phyloP scores from a whole-genome alignment of 2,113 vertebrate species.

The Hymenochirus boettgeri region DNA sequence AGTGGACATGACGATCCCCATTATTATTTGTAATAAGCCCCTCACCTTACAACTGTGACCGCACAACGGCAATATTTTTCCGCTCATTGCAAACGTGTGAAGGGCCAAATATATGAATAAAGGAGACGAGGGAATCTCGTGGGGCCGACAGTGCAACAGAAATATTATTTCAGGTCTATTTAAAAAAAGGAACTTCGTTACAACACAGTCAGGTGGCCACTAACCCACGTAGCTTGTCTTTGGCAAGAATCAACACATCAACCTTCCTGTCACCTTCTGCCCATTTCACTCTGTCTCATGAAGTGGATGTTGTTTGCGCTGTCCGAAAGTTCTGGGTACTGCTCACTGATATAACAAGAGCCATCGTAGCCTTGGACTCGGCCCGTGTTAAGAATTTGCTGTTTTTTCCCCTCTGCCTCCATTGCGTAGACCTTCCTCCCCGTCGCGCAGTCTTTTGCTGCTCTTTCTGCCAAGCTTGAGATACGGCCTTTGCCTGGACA shows the following conservation, averaged over 20 bases:
- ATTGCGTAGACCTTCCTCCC: constrained; percentile 88
- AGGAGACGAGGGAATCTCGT: constrained; percentile 65
- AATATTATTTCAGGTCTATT: constrained; percentile 59
- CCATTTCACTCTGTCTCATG: constrained; percentile 98
- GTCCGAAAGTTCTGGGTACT: constrained; percentile 96
- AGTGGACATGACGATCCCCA: constrained; percentile 54
- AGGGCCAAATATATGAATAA: constrained; percentile 68
- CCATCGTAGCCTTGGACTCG: constrained; percentile 92
- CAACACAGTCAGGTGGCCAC: constrained; percentile 84
- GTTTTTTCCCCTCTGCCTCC: constrained; percentile 94
- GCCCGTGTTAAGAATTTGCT: constrained; percentile 85
- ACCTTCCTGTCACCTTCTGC: constrained; percentile 95
- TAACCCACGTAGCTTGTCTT: constrained; percentile 95
- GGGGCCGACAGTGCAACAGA: constrained; percentile 79
- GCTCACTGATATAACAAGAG: constrained; percentile 90
- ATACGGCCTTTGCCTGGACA: constrained; percentile 83
- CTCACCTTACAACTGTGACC: constrained; percentile 58
- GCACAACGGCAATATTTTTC: constrained; percentile 68
- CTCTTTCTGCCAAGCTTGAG: constrained; percentile 83
- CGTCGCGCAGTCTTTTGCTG: constrained; percentile 89
- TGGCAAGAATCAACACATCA: constrained; percentile 84
- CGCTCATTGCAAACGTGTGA: constrained; percentile 70
- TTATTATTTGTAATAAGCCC: constrained; percentile 49
- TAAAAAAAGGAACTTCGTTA: constrained; percentile 64
- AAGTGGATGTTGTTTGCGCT: constrained; percentile 95